These are phyloP conservation scores for Hippoglossus hippoglossus DNA, from an alignment of 2,797 vertebrate genomes.

Conservation along the genomic window DNA sequence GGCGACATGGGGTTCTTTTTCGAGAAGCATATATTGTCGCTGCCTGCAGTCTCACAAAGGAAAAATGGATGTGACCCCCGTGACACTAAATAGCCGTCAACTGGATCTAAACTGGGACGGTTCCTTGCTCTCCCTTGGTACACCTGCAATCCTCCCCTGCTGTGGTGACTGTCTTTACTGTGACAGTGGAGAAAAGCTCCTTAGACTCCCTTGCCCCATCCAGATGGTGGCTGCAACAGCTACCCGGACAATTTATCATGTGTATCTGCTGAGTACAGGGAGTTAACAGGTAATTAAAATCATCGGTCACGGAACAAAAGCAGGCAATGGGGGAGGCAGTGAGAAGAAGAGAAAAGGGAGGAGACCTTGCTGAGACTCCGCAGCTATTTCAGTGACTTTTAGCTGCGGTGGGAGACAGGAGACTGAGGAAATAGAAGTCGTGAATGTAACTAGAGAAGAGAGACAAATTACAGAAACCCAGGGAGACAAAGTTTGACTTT, in stretches of 20 bases:
- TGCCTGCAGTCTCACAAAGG: constrained; percentile 47
- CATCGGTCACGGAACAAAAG: constrained; percentile 82
- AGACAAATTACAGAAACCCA: constrained; percentile 22
- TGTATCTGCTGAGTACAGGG: constrained; percentile 80
- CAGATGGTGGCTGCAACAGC: constrained; percentile 76
- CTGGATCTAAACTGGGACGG: constrained; percentile 73
- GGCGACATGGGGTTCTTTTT: constrained; percentile 36
- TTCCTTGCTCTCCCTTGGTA: constrained; percentile 64
- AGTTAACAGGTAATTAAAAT: constrained; percentile 85
- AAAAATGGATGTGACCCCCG: constrained; percentile 70
- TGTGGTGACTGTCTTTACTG: constrained; percentile 65
- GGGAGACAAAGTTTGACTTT: constrained; percentile 42
- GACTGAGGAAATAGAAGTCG: neutral
- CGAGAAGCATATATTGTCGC: constrained; percentile 41
- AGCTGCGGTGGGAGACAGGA: constrained; percentile 3
- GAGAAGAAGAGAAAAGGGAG: constrained; percentile 30
- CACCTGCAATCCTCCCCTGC: constrained; percentile 70
- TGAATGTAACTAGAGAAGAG: constrained; percentile 8
- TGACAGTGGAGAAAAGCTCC: constrained; percentile 67
- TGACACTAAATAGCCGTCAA: constrained; percentile 78
- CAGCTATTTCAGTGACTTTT: constrained; percentile 35
- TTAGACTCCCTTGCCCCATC: constrained; percentile 65
- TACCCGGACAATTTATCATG: constrained; percentile 79
- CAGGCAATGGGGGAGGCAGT: constrained; percentile 32
- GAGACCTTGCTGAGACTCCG: constrained; percentile 33